Percentiles rank a stretch among this genome's conserved stretches.
Evolutionary conservation across 1,140 invertebrate genomes (phyloP).

Genomic region (Zaprionus tsacasi): DNA sequence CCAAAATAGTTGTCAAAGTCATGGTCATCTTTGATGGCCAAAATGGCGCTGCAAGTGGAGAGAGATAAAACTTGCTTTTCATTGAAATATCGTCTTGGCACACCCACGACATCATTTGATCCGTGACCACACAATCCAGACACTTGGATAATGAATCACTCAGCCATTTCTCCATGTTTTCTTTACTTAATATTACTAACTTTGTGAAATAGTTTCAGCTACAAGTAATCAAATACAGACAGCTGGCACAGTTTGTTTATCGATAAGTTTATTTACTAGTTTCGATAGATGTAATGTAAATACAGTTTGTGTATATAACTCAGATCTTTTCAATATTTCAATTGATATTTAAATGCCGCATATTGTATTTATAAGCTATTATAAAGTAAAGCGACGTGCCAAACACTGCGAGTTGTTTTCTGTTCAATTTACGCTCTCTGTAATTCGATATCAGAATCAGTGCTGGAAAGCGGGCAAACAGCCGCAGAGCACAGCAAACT

Average conservation of each 20-base stretch:
- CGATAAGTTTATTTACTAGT: neutral
- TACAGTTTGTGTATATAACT: no score
- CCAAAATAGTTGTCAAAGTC: slow-evolving; percentile 90
- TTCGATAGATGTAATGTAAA: neutral
- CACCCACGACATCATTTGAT: slow-evolving; percentile 88
- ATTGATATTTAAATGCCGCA: neutral
- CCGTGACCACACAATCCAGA: slow-evolving; percentile 87
- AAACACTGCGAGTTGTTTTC: neutral
- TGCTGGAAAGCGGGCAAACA: slow-evolving; percentile 31
- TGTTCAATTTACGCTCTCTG: neutral
- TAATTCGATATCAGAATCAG: neutral
- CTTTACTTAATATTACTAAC: neutral
- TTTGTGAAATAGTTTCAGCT: slow-evolving; percentile 17
- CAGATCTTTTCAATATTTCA: neutral
- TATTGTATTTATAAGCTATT: neutral
- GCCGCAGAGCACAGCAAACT: slow-evolving; percentile 1
- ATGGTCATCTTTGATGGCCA: slow-evolving; percentile 87
- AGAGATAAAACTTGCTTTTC: neutral
- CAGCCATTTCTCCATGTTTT: slow-evolving; percentile 77
- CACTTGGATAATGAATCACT: slow-evolving; percentile 83
- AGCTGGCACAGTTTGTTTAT: slow-evolving; percentile 16
- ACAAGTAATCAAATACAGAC: neutral
- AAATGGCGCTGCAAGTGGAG: slow-evolving; percentile 86
- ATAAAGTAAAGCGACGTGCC: neutral
- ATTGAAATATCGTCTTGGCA: neutral